Percentiles rank a stretch among this genome's conserved stretches.
Evolutionary conservation across 1,140 invertebrate genomes (phyloP).

Genomic region (Bombus superbus): DNA sequence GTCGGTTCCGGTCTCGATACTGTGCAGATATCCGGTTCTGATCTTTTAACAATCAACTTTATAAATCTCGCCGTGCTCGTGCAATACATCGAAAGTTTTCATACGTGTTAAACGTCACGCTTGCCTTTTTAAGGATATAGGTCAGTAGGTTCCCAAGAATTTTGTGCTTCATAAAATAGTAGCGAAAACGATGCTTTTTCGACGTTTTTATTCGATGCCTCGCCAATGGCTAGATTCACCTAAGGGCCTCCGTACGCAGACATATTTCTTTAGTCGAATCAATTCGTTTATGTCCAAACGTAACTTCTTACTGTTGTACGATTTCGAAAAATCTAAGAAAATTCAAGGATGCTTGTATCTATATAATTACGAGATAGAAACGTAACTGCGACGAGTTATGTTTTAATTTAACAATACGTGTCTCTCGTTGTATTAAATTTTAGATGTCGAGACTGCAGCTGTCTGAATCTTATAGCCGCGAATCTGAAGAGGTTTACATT

Average conservation of each 20-base stretch:
- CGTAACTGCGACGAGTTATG: neutral
- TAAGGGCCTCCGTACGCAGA: no score
- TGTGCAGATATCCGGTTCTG: neutral
- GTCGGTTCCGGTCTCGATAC: slow-evolving; percentile 6
- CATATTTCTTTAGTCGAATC: no score
- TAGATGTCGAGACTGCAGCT: neutral
- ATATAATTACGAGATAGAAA: neutral
- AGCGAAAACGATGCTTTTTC: neutral
- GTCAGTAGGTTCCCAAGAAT: slow-evolving; percentile 39
- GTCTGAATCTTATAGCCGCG: no score
- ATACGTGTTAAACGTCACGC: slow-evolving; percentile 10
- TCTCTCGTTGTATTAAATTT: neutral
- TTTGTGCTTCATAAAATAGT: neutral
- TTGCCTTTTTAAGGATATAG: slow-evolving; percentile 40
- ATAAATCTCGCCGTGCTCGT: neutral
- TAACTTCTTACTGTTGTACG: no score
- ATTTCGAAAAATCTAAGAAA: no score
- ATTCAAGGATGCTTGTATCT: no score
- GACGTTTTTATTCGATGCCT: neutral
- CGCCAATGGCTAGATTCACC: no score
- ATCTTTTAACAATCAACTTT: slow-evolving; percentile 26
- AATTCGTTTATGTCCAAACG: no score
- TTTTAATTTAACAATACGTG: neutral
- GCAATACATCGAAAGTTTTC: neutral
- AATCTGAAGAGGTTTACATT: neutral